Conservation (phyloP, 2,888 invertebrate species). For the Theretra japonica region DNA sequence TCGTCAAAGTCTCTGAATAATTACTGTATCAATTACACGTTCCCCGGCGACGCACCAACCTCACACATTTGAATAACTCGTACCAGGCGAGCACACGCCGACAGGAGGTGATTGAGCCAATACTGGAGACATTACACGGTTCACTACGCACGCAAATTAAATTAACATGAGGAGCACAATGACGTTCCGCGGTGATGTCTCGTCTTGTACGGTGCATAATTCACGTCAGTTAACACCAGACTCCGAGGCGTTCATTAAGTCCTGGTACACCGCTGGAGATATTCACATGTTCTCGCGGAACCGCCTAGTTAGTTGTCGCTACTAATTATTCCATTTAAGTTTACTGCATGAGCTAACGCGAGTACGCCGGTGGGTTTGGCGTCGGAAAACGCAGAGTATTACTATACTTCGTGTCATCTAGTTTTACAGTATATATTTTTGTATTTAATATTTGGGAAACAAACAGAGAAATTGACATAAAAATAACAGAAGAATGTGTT, state of each 20-base stretch:
- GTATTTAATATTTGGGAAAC: too few relatives aligned
- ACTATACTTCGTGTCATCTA: too few relatives aligned
- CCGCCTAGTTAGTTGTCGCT: background rate
- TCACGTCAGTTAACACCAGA: constrained; percentile 50
- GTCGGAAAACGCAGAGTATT: too few relatives aligned
- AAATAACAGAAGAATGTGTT: too few relatives aligned
- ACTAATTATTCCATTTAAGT: constrained; percentile 8
- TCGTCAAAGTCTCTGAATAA: constrained; percentile 37
- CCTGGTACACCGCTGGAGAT: constrained; percentile 46
- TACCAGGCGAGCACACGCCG: constrained; percentile 49
- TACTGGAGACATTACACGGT: constrained; percentile 55
- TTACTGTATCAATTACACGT: constrained; percentile 54
- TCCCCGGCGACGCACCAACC: constrained; percentile 42
- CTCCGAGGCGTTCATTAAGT: constrained; percentile 54
- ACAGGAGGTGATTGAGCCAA: constrained; percentile 59
- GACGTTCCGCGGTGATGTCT: constrained; percentile 51
- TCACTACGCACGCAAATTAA: constrained; percentile 66
- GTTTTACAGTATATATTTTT: too few relatives aligned
- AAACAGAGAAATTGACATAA: too few relatives aligned
- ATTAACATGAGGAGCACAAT: constrained; percentile 69
- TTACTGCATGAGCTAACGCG: background rate
- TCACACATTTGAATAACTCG: constrained; percentile 57
- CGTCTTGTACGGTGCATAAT: constrained; percentile 55
- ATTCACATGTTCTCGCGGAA: background rate
- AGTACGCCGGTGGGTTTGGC: background rate